Evolutionary conservation across 1,140 invertebrate genomes (phyloP), one percentile per base, ranked within the genome.

Genomic region (Leptoteleia sp.): DNA sequence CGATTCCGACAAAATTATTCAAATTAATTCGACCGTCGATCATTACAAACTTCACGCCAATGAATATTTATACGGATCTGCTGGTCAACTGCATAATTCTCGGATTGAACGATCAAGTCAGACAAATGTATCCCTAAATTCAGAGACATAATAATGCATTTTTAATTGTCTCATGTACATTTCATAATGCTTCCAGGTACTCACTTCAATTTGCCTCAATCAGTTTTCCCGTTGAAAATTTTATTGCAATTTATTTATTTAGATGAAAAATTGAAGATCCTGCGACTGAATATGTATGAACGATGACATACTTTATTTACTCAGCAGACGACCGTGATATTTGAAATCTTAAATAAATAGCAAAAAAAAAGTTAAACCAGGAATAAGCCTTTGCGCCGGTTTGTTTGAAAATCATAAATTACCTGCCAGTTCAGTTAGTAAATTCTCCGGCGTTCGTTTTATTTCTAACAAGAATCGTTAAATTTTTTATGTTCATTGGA

Each of bases 371-470:
- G 59, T 50, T 38, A 42, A 61, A 35, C 11, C 16, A 1, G 16
- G 7, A 31, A 19, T 59, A 22, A 37, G 31, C 40, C 25, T 27
- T 16, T 12, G 50, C 15, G 17, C n/a, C 1, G 16, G 35, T 64
- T 50, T 57, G 22, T 52, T 70, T 50, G 43, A 77, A 19, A 64
- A 57, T 64, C 33, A 70, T 75, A 59, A 75, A 75, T 75, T 65
- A 59, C 11, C 42, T 27, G 38, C n/a, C 27, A 62, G 35, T 16
- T 22, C 43, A 47, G 59, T 65, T 38, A 29, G 29, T 45, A 76
- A 65, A 76, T 64, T 64, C 22, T 55, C 40, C 42, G 31, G 19
- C 19, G 45, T 38, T 67, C 29, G 25, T 76, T 67, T 54, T 61
- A 57, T 54, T 76, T 61, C 50, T 64, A 57, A 61, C 40, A 52